These are phyloP conservation scores for Agapostemon virescens DNA, from an alignment of 2,888 invertebrate genomes.

Conservation along the genomic window DNA sequence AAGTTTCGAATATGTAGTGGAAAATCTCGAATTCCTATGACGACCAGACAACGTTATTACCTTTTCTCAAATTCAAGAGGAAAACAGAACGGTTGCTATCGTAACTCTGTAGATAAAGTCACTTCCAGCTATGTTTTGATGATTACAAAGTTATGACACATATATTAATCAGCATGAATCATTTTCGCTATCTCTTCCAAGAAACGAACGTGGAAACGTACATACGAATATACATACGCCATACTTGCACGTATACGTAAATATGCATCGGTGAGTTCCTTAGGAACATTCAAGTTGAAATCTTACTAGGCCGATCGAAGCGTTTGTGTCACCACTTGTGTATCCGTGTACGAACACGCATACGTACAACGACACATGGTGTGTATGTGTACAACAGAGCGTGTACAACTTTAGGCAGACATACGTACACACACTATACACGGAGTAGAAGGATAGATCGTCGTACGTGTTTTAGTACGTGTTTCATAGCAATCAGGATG, in stretches of 20 bases:
- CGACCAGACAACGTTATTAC: too few species aligned
- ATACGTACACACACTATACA: neutral
- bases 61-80: too few species aligned
- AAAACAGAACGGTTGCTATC: too few species aligned
- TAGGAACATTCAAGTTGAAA: slow-evolving; percentile 6
- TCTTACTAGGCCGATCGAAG: slow-evolving; percentile 3
- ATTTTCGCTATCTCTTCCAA: neutral
- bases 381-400: neutral
- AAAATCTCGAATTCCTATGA: too few species aligned
- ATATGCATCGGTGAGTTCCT: neutral
- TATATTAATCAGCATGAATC: too few species aligned
- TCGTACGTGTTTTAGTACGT: slow-evolving; percentile 20
- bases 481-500: slow-evolving; percentile 23
- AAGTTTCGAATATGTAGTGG: too few species aligned
- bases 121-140: too few species aligned
- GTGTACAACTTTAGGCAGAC: neutral
- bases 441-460: slow-evolving; percentile 10
- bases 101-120: too few species aligned
- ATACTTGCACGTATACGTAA: too few species aligned
- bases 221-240: too few species aligned
- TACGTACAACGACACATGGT: neutral
- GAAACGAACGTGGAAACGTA: neutral
- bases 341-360: neutral
- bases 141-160: too few species aligned
- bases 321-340: slow-evolving; percentile 11